Evolutionary conservation across 2,888 invertebrate genomes (phyloP).

Genomic region (Oscheius sp.): DNA sequence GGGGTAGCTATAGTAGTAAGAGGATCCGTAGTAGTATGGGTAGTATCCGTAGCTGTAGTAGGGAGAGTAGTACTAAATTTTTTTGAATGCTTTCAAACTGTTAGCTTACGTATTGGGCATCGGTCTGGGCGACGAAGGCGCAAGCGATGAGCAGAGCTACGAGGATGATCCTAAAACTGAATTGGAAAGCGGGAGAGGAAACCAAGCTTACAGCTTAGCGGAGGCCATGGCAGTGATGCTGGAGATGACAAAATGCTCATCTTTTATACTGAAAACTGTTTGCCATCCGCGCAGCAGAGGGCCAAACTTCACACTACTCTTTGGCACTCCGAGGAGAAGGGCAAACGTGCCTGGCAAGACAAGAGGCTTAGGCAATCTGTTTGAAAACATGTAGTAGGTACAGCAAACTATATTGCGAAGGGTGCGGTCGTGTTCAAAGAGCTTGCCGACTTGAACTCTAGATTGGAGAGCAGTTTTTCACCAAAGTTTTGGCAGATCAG

Average conservation of each 20-base stretch:
- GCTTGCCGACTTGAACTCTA: no score
- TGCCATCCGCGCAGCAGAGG: slow-evolving; percentile 2
- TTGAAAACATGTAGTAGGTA: background rate
- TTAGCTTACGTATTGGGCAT: slow-evolving; percentile 37
- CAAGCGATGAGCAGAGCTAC: slow-evolving; percentile 31
- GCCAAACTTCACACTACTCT: slow-evolving; percentile 24
- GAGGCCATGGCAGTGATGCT: slow-evolving; percentile 35
- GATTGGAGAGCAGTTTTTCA: no score
- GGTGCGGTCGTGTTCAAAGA: no score
- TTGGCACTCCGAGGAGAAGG: slow-evolving; percentile 26
- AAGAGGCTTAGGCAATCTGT: background rate
- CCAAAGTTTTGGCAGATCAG: no score
- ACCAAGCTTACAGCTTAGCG: slow-evolving; percentile 35
- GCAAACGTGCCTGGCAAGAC: slow-evolving; percentile 36
- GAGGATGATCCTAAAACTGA: slow-evolving; percentile 13
- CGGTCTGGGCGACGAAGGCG: slow-evolving; percentile 32
- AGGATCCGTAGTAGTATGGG: slow-evolving; percentile 15
- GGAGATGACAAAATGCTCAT: background rate
- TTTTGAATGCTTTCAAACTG: background rate
- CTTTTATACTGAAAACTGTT: slow-evolving; percentile 34
- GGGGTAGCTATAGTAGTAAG: slow-evolving; percentile 33
- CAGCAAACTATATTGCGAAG: background rate
- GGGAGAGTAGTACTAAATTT: slow-evolving; percentile 27
- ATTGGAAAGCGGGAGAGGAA: background rate
- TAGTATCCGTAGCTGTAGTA: slow-evolving; percentile 36